Evolutionary conservation across 2,888 invertebrate species (phyloP), one percentile per base, ranked within the genome.

Genomic region (Bembecia ichneumoniformis): DNA sequence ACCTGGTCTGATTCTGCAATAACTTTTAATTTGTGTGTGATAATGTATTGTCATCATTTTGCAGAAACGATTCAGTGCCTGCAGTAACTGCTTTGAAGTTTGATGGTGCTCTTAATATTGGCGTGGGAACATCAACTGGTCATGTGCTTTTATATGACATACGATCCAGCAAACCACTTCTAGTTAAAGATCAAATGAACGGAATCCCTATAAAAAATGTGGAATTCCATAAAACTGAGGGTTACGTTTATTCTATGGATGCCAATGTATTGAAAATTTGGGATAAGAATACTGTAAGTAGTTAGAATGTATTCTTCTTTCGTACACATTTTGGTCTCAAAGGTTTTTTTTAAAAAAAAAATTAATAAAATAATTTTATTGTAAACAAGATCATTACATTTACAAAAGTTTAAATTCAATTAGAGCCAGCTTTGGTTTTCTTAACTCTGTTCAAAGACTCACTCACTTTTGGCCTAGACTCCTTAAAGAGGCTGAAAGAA

Each of bases 81-180:
- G 90, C 92, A 4, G 88, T 97, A 48, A 93, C 95, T n/a, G 89
- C 95, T 11, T 71, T 97, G 1, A 92, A 92, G 71, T 94, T 91
- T 76, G 91, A 94, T 74, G 93, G 92, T 55, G 90, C 90, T 3
- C 80, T 95, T 46, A 91, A 91, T 57, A 82, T 95, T 78, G 99
- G 94, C 15, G 96, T 98, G 3, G 99, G 99, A 10, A 98, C 97
- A 36, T 92, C 93, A 3, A 96, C 96, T 15, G 99, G 99, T 0
- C 97, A 99, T 87, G 91, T 98, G 35, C 83, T 99, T 9, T 75
- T 99, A 1, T 99, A 98, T 74, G 99, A 99, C 74, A 92, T 99
- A 55, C 91, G 99, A 56, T 94, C 97, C 4, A 92, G 92, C 59
- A 95, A 94, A 68, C 99, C 99, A 0, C 88, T 95, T 45, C 78